Base-by-base conservation (phyloP, 2,888 invertebrate species). In the Amphipyra tragopoginis region DNA sequence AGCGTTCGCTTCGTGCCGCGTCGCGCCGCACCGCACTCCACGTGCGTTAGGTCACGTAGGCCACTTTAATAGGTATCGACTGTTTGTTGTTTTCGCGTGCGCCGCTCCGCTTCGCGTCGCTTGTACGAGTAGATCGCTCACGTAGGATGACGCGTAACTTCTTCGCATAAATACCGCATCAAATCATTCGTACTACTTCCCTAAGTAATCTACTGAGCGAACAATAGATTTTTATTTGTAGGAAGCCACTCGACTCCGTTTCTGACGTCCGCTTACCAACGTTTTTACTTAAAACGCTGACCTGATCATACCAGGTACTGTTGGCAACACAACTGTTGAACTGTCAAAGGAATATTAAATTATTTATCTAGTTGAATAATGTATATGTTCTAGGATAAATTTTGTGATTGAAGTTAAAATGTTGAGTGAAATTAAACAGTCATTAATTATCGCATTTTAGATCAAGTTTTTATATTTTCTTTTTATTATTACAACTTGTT, bases 201-300 rank as follows among this genome's bases (percentile, higher is more conserved):
- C 60, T 69, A 78, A 77, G 75, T 82, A 76, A 73, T 70, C 79
- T 81, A 64, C 64, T 72, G 71, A 77, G 81, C 82, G 79, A 83
- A 90, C 90, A 92, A 92, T 90, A 88, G 89, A 87, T 88, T 92
- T 90, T 90, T 91, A 91, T 90, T 88, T 88, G 86, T 88, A 86
- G 86, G 87, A 84, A 87, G 85, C 88, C 86, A 88, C 90, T 90
- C 83, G 77, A 82, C 84, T 84, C 68, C 45, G 86, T 87, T 80
- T 85, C 85, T 86, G 86, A 89, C 89, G 84, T 86, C 80, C 86
- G 82, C 83, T 88, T 85, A 77, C 86, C 76, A 78, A 77, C 65
- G 66, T 84, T 83, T 86, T 81, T 82, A 86, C 84, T 85, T 81
- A 82, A 84, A 83, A 54, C n/a, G 77, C 80, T 85, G 86, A 88